Evolutionary conservation across 2,797 vertebrate genomes (phyloP).

Genomic region (Glossophaga mutica): DNA sequence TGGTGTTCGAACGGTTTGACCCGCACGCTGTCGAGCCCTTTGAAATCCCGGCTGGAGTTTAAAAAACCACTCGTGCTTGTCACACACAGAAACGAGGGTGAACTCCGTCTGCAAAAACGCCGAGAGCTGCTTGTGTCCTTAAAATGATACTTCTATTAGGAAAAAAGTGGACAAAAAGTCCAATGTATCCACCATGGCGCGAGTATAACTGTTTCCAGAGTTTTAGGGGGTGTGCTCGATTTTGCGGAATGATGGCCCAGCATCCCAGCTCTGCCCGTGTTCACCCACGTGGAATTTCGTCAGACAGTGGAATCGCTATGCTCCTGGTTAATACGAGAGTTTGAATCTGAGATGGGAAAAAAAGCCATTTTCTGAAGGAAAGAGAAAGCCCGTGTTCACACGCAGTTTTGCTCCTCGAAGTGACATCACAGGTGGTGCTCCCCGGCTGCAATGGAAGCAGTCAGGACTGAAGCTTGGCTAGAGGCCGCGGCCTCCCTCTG

Average conservation of each 20-base stretch:
- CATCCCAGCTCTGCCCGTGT: not conserved
- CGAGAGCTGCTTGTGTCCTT: not conserved
- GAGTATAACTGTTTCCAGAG: not conserved
- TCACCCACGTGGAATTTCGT: not conserved
- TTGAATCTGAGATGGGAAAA: not conserved
- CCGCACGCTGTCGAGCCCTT: not conserved
- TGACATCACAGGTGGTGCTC: not conserved
- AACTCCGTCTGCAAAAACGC: not conserved
- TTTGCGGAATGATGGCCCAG: not conserved
- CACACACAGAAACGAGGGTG: not conserved
- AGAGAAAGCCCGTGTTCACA: not conserved
- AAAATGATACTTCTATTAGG: not conserved
- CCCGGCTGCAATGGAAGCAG: not conserved
- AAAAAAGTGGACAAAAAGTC: too few relatives aligned
- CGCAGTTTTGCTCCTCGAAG: not conserved
- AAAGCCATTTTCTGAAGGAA: not conserved
- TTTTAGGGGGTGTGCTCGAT: not conserved
- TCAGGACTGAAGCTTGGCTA: not conserved
- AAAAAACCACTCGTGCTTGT: not conserved
- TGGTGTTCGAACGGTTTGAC: not conserved
- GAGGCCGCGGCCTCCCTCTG: not conserved
- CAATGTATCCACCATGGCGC: not conserved
- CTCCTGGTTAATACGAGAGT: not conserved
- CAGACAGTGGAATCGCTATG: not conserved
- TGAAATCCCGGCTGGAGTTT: not conserved